Evolutionary conservation across 2,113 vertebrate genomes (phyloP).

Genomic region (Grus americana): DNA sequence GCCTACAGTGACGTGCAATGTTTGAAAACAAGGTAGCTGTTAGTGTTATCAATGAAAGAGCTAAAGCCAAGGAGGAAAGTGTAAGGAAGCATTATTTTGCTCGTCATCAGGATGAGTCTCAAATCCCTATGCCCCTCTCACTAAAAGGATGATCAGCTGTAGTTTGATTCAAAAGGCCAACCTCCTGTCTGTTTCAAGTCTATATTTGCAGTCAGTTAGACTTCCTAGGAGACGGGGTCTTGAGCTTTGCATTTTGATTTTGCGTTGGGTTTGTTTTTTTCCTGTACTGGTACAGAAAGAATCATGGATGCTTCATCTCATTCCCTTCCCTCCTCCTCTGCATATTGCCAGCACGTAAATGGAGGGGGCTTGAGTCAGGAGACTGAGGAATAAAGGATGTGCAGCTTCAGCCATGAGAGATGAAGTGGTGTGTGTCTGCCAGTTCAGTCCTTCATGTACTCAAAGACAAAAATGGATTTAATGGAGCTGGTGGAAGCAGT

Average conservation of each 20-base stretch:
- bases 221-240: background rate
- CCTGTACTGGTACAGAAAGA: background rate
- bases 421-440: background rate
- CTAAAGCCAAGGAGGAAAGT: background rate
- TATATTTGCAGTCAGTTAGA: background rate
- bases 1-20: background rate
- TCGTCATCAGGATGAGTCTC: background rate
- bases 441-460: background rate
- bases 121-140: background rate
- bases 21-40: background rate
- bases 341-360: background rate
- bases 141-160: background rate
- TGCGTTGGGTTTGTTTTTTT: background rate
- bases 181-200: background rate
- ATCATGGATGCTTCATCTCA: background rate
- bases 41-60: accelerated
- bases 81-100: background rate
- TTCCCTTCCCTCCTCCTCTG: background rate
- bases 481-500: background rate
- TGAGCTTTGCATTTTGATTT: background rate
- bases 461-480: background rate
- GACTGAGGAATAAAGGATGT: background rate
- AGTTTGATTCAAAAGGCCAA: background rate
- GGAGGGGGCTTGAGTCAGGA: background rate
- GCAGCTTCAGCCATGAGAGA: background rate